Evolutionary conservation across 1,140 invertebrate genomes (phyloP).

Genomic region (Tetragnatha versicolor): DNA sequence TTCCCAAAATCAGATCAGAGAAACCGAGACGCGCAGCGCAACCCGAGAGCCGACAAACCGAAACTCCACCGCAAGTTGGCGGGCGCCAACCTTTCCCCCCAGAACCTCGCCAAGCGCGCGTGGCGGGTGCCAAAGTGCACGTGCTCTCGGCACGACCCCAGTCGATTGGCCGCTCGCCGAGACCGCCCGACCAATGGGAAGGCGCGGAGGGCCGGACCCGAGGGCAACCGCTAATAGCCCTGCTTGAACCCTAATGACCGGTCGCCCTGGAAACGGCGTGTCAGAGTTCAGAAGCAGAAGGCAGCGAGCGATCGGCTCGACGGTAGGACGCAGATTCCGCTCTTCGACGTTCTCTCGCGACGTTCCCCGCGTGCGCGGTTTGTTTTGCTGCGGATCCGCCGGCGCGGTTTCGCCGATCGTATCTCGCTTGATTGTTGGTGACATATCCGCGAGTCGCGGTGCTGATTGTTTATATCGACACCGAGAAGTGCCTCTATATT

Average conservation of each 20-base stretch:
- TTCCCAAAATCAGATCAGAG: background rate
- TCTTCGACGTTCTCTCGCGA: no score
- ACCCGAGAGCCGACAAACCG: background rate
- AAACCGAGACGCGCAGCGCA: background rate
- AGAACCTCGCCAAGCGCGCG: constrained; percentile 31
- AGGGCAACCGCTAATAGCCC: constrained; percentile 51
- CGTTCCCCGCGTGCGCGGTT: no score
- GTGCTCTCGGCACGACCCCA: constrained; percentile 37
- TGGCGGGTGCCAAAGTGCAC: constrained; percentile 51
- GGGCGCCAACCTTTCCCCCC: background rate
- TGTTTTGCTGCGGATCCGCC: background rate
- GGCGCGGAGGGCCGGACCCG: constrained; percentile 44
- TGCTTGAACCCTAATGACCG: constrained; percentile 49
- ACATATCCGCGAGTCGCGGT: background rate
- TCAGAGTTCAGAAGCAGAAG: constrained; percentile 47
- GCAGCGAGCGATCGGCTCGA: constrained; percentile 26
- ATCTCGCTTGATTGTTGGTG: background rate
- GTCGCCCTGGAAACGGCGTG: constrained; percentile 49
- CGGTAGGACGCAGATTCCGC: no score
- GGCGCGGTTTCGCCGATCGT: background rate
- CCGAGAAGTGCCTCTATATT: no score
- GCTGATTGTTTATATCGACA: no score
- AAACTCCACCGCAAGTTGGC: no score
- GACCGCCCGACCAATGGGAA: constrained; percentile 53
- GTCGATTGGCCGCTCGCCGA: constrained; percentile 41